phyloP scores from a whole-genome alignment of 23 tunicate species.

The Halocynthia roretzi region DNA sequence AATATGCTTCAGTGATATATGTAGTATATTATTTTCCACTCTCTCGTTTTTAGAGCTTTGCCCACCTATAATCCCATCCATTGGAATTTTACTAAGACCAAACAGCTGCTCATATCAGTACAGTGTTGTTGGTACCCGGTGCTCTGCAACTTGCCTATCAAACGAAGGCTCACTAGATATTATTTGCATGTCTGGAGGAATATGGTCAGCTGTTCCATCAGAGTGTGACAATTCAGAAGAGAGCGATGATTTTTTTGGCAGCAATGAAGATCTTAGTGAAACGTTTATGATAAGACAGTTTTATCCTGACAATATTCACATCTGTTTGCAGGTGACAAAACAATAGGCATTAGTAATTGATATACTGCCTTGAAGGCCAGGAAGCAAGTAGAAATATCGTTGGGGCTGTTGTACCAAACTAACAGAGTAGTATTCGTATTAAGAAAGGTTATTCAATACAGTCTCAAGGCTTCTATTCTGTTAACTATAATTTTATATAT shows the following conservation, averaged over 20 bases:
- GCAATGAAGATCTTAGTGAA: slow-evolving; percentile 1
- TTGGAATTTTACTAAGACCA: slow-evolving; percentile 5
- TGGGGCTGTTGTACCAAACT: too few relatives aligned
- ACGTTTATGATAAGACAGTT: slow-evolving; percentile 22
- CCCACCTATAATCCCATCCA: neutral
- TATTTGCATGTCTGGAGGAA: neutral
- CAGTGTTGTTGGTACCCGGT: neutral
- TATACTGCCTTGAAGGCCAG: too few relatives aligned
- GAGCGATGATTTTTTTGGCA: neutral
- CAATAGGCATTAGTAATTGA: too few relatives aligned
- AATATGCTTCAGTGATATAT: too few relatives aligned
- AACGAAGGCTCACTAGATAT: neutral
- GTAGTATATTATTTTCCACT: neutral
- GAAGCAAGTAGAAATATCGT: too few relatives aligned
- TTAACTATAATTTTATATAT: too few relatives aligned
- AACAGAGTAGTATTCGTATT: too few relatives aligned
- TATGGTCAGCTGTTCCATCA: neutral
- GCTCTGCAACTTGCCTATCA: neutral
- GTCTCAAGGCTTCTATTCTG: too few relatives aligned
- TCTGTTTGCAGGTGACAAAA: slow-evolving; percentile 12
- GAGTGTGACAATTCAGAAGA: neutral
- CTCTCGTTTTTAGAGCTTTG: neutral
- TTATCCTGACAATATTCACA: neutral
- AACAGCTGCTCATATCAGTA: neutral
- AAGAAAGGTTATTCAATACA: too few relatives aligned